A percentile compares a stretch with the other conserved stretches of the same genome.
Evolutionary conservation across 2,797 vertebrate genomes (phyloP).

Genomic region (Sebastes melanostomus): DNA sequence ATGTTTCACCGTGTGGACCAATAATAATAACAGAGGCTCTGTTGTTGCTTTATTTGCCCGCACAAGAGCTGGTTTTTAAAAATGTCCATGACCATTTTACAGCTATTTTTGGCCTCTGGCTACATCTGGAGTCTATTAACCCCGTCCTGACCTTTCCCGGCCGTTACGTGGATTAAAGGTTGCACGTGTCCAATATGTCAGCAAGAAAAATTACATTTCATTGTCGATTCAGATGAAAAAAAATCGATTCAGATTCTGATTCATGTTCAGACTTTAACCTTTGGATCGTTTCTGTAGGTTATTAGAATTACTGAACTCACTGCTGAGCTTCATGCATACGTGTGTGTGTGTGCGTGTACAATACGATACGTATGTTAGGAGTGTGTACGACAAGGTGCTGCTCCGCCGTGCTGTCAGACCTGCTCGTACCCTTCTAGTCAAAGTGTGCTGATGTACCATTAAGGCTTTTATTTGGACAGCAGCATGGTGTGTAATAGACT

Average conservation of each 20-base stretch:
- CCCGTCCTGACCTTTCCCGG: slow-evolving; percentile 37
- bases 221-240: slow-evolving; percentile 4
- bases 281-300: not conserved
- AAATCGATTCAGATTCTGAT: slow-evolving; percentile 24
- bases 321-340: not conserved
- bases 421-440: slow-evolving; percentile 18
- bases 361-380: not conserved
- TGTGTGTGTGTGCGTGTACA: not conserved
- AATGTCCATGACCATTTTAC: not conserved
- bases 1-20: not conserved
- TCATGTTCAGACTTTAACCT: slow-evolving; percentile 22
- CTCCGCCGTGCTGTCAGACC: slow-evolving; percentile 41
- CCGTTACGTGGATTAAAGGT: slow-evolving; percentile 50
- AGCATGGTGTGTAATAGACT: slow-evolving; percentile 38
- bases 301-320: not conserved
- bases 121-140: slow-evolving; percentile 56
- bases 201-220: slow-evolving; percentile 30
- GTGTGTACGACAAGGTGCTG: not conserved
- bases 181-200: slow-evolving; percentile 31
- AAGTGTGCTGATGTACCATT: slow-evolving; percentile 38
- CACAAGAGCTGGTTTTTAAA: not conserved
- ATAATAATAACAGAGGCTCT: not conserved
- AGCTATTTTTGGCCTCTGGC: slow-evolving; percentile 14
- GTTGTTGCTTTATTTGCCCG: not conserved
- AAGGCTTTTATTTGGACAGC: slow-evolving; percentile 42